Evolutionary conservation across 1,140 invertebrate genomes (phyloP), one percentile per base, ranked within the genome.

Genomic region (Trichonephila clavata): DNA sequence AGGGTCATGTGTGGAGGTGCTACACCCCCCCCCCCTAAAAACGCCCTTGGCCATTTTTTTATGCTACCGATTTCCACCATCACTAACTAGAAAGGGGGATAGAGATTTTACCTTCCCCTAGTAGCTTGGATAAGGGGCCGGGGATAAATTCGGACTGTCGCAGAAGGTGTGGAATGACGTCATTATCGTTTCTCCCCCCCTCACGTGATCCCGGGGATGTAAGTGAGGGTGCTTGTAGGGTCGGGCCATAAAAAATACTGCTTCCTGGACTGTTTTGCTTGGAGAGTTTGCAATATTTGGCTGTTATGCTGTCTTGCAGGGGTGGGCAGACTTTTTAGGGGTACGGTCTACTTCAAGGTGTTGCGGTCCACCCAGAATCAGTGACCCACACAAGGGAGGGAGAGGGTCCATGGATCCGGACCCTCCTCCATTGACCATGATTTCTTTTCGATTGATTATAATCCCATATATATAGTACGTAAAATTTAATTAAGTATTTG

Each of bases 91-190:
- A 83, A 90, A n/a, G 50, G 84, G 57, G 84, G 84, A 50, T 7
- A 13, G 50, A 50, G 50, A 50, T 50, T 39, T 50, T 57, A 14
- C 16, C 59, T 27, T 13, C 50, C 16, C 24, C 84, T 27, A 60
- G 50, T 32, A 86, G 86, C 32, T 68, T 50, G 86, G 71, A 77
- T 60, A 27, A 88, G 86, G 60, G 86, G 14, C 7, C 18, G 86
- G 60, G 60, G 86, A 68, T 77, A 77, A 77, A 77, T 77, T 77
- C 27, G 60, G 24, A 86, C 81, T 92, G 90, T 92, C 83, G 80
- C 90, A 92, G 90, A 81, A 92, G 90, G 90, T 92, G 90, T 50
- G 59, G 90, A 92, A 86, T 92, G 90, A 92, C 90, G 90, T 92
- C 90, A 92, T 92, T 77, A 91, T 91, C 50, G 57, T 57, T 84